Percentiles rank a stretch among this genome's conserved stretches.
Conservation (phyloP, 2,113 vertebrate genomes). For the Anguilla japonica region DNA sequence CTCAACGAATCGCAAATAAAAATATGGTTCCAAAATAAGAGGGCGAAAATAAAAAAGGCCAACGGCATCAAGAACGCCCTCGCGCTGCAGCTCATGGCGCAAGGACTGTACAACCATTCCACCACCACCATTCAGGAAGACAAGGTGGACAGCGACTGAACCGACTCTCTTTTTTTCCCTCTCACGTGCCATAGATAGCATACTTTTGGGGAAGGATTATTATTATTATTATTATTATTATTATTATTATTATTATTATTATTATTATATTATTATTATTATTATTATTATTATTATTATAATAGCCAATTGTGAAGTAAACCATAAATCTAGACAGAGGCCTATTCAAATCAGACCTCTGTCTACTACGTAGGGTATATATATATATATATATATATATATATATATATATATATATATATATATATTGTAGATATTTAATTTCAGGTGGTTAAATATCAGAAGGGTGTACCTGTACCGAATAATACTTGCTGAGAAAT, state of each 20-base stretch:
- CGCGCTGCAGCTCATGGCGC: constrained; percentile 84
- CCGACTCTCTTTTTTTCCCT: constrained; percentile 73
- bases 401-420: neutral
- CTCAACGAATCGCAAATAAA: constrained; percentile 92
- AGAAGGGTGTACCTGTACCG: neutral
- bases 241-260: constrained; percentile 4
- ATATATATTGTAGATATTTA: neutral
- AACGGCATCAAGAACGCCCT: constrained; percentile 78
- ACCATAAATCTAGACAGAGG: neutral
- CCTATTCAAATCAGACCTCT: neutral
- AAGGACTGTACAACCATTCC: constrained; percentile 88
- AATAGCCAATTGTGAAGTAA: neutral
- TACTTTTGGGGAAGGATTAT: neutral
- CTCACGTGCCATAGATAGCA: constrained; percentile 19
- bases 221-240: neutral
- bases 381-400: neutral
- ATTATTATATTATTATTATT: neutral
- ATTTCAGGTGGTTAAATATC: neutral
- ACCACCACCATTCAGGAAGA: constrained; percentile 50
- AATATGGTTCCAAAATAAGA: constrained; percentile 94
- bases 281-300: constrained; percentile 5
- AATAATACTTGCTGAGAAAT: neutral
- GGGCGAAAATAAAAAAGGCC: constrained; percentile 89
- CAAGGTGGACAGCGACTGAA: constrained; percentile 80
- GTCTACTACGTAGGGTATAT: neutral